Conservation (phyloP, 2,888 invertebrate species). For the Plutella xylostella region DNA sequence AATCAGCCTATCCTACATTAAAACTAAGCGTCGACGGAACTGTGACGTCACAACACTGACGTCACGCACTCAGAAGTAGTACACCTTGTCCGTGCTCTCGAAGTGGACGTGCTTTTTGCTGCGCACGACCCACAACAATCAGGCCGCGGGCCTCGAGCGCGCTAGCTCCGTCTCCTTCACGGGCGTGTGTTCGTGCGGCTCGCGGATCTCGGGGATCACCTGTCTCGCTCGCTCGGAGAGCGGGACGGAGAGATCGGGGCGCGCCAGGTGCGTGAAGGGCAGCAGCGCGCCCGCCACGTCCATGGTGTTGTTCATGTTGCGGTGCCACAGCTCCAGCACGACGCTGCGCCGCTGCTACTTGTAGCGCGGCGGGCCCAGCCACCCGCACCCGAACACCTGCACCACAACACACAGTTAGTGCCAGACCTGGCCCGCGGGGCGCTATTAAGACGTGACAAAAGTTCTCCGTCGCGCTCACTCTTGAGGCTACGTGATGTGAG, state of each 20-base stretch:
- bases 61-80: conserved; percentile 51
- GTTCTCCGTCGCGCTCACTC: too few species aligned
- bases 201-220: neutral
- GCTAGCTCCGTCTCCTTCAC: conserved; percentile 21
- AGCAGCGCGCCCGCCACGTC: conserved; percentile 62
- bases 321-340: conserved; percentile 68
- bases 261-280: conserved; percentile 56
- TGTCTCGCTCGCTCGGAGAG: conserved; percentile 58
- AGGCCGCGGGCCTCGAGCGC: conserved; percentile 31
- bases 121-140: conserved; percentile 59
- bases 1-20: neutral
- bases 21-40: neutral
- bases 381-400: conserved; percentile 77
- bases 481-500: too few species aligned
- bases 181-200: neutral
- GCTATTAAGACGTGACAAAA: too few species aligned
- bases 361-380: conserved; percentile 74
- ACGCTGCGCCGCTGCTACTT: conserved; percentile 74
- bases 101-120: conserved; percentile 63
- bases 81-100: conserved; percentile 50
- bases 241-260: conserved; percentile 53
- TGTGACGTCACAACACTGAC: neutral
- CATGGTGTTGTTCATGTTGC: conserved; percentile 67
- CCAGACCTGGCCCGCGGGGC: too few species aligned
- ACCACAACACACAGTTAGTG: too few species aligned